Percentiles rank a stretch among this genome's conserved stretches.
phyloP scores from a whole-genome alignment of 2,888 invertebrate species.

The Adelphocoris suturalis region DNA sequence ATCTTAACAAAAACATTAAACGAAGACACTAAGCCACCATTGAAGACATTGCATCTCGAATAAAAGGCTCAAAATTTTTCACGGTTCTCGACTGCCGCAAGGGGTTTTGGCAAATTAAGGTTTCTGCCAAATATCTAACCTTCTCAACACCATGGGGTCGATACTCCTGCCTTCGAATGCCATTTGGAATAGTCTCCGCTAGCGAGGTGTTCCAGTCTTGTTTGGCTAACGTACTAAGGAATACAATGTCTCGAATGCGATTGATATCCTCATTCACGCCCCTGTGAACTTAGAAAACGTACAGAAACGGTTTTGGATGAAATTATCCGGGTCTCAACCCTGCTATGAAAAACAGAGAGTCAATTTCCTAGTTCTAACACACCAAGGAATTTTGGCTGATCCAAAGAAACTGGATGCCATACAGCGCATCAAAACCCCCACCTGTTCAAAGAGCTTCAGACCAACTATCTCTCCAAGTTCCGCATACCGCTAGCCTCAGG shows the following conservation, averaged over 20 bases:
- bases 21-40: not conserved
- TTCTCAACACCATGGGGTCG: not conserved
- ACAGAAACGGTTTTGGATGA: not conserved
- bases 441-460: not conserved
- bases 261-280: constrained; percentile 7
- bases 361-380: not conserved
- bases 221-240: not conserved
- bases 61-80: not conserved
- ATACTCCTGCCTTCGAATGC: not conserved
- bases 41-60: not conserved
- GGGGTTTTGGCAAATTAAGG: too few species aligned
- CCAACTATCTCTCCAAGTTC: not conserved
- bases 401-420: too few species aligned
- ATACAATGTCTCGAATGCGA: not conserved
- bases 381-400: too few species aligned
- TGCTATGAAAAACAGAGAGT: not conserved
- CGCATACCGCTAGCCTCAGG: not conserved
- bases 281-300: not conserved
- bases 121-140: too few species aligned
- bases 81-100: too few species aligned
- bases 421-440: not conserved
- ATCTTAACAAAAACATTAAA: too few species aligned
- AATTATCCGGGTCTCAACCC: not conserved
- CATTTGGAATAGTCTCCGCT: not conserved
- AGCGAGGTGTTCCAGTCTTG: too few species aligned